Conservation (phyloP, 2,888 invertebrate species). For the Ellobium chinense region DNA sequence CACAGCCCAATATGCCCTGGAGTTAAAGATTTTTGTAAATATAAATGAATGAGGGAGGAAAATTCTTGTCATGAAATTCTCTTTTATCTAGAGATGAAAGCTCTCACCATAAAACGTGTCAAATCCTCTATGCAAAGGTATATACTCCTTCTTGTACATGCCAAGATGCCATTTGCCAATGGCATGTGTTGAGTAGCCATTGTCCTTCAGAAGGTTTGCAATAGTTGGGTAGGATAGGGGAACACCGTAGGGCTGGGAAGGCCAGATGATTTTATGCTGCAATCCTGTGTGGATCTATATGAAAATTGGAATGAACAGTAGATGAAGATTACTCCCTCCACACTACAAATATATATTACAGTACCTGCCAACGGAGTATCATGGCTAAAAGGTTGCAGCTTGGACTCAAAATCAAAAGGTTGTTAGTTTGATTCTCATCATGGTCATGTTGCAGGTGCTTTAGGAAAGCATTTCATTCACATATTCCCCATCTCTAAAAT, state of each 20-base stretch:
- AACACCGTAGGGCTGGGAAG: slow-evolving; percentile 60
- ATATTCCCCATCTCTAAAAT: too few species aligned
- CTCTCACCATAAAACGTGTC: slow-evolving; percentile 77
- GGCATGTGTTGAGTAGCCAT: slow-evolving; percentile 65
- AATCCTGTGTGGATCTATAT: slow-evolving; percentile 58
- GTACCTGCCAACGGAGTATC: too few species aligned
- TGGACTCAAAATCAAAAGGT: too few species aligned
- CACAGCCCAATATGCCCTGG: not conserved
- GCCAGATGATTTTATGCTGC: slow-evolving; percentile 65
- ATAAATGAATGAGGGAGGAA: too few species aligned
- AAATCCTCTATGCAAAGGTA: slow-evolving; percentile 78
- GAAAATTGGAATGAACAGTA: too few species aligned
- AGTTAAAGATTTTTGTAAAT: too few species aligned
- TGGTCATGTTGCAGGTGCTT: too few species aligned
- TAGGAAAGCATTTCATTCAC: too few species aligned
- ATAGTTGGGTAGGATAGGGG: slow-evolving; percentile 62
- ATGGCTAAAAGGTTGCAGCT: too few species aligned
- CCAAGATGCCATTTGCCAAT: slow-evolving; percentile 79
- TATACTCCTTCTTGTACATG: slow-evolving; percentile 77
- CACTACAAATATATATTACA: too few species aligned
- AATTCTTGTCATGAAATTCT: not conserved
- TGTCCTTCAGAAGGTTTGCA: slow-evolving; percentile 59
- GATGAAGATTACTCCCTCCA: too few species aligned
- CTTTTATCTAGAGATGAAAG: not conserved
- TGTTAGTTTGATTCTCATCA: too few species aligned